These are phyloP conservation scores for Squalus acanthias DNA, from an alignment of 2,797 vertebrate genomes.

Conservation along the genomic window DNA sequence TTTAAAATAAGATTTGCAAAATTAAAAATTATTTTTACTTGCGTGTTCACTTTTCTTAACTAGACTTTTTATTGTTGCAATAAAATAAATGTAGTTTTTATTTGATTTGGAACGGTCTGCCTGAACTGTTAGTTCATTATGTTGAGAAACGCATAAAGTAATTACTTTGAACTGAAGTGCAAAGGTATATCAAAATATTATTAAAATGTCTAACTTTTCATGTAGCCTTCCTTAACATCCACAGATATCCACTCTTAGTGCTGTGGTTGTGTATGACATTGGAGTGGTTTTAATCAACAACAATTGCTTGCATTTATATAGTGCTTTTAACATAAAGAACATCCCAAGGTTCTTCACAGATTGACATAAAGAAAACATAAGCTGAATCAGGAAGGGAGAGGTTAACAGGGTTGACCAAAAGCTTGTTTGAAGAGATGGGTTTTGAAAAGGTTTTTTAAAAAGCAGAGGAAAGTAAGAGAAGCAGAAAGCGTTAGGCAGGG, in stretches of 20 bases:
- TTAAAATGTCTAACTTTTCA: not conserved
- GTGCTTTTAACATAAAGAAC: not conserved
- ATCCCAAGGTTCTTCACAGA: not conserved
- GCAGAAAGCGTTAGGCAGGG: not conserved
- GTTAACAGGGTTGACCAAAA: not conserved
- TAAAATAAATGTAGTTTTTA: not conserved
- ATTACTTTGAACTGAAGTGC: not conserved
- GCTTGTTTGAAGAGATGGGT: not conserved
- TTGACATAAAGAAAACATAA: too few species aligned
- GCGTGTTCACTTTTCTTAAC: not conserved
- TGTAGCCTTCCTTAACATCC: not conserved
- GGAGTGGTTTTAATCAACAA: too few species aligned
- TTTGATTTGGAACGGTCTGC: not conserved
- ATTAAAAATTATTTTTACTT: not conserved
- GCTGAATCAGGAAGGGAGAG: not conserved
- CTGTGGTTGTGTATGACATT: not conserved
- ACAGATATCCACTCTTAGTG: not conserved
- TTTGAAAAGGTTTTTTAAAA: not conserved
- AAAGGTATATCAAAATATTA: not conserved
- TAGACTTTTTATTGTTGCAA: not conserved
- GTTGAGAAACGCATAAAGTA: not conserved
- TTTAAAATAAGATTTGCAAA: not conserved
- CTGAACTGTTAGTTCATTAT: not conserved
- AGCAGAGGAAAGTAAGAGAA: too few species aligned
- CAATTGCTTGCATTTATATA: not conserved